Conservation (phyloP, 1,140 invertebrate species). For the Trissolcus basalis region DNA sequence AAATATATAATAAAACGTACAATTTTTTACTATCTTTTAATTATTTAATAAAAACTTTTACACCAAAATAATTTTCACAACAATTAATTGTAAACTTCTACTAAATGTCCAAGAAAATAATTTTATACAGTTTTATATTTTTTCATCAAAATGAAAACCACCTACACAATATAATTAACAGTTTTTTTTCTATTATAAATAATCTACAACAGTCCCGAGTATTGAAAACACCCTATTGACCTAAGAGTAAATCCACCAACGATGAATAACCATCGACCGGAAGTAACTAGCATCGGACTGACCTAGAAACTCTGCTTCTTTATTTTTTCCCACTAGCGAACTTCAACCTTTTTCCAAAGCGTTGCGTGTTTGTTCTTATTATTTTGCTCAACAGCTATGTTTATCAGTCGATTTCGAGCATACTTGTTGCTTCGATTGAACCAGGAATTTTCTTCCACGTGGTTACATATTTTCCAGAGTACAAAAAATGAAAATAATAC, state of each 20-base stretch:
- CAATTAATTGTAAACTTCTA: no score
- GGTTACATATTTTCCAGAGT: no score
- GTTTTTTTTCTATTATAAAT: constrained; percentile 32
- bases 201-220: constrained; percentile 16
- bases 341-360: constrained; percentile 15
- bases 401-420: constrained; percentile 9
- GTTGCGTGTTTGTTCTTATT: constrained; percentile 14
- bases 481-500: no score
- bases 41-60: no score
- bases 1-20: constrained; percentile 1
- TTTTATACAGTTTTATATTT: no score
- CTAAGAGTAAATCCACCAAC: constrained; percentile 43
- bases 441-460: no score
- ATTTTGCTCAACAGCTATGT: constrained; percentile 9
- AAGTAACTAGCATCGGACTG: constrained; percentile 48
- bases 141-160: no score
- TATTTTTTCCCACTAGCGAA: constrained; percentile 16
- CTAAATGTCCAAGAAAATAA: no score
- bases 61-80: no score
- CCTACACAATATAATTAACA: background rate
- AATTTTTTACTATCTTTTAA: no score
- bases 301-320: constrained; percentile 43
- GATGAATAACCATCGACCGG: constrained; percentile 57
- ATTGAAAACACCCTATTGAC: constrained; percentile 45
- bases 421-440: constrained; percentile 14